A percentile compares a stretch with the other conserved stretches of the same genome.
Conservation (phyloP, 1,140 invertebrate species). For the Nephila pilipes region DNA sequence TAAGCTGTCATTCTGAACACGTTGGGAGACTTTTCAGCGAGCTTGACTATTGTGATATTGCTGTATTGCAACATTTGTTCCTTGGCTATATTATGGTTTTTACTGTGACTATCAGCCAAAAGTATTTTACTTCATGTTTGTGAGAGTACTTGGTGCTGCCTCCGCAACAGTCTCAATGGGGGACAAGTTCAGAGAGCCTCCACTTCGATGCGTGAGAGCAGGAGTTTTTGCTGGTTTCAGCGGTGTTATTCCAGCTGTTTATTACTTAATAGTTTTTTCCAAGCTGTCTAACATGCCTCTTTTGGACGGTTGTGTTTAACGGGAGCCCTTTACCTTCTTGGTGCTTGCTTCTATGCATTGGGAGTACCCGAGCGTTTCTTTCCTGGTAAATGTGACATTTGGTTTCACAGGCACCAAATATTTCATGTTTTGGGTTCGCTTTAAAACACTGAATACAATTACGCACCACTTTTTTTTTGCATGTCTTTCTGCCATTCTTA, state of each 20-base stretch:
- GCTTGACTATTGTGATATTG: constrained; percentile 99
- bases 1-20: constrained; percentile 97
- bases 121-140: constrained; percentile 93
- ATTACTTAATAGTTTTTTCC: constrained; percentile 83
- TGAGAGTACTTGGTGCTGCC: constrained; percentile 93
- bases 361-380: constrained; percentile 98
- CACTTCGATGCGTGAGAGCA: constrained; percentile 93
- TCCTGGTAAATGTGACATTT: constrained; percentile 99
- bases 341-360: constrained; percentile 96
- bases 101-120: constrained; percentile 92
- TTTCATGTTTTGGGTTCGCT: constrained; percentile 99
- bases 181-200: constrained; percentile 98
- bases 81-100: constrained; percentile 99
- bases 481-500: too few species aligned
- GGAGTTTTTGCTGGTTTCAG: constrained; percentile 97
- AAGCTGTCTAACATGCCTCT: constrained; percentile 87
- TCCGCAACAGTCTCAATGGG: constrained; percentile 98
- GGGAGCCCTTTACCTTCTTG: constrained; percentile 96
- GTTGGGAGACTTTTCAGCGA: constrained; percentile 99
- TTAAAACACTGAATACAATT: too few species aligned
- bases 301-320: constrained; percentile 98
- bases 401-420: constrained; percentile 99
- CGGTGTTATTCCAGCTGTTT: constrained; percentile 91
- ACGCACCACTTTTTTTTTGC: too few species aligned
- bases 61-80: constrained; percentile 99